Evolutionary conservation across 1,140 invertebrate species (phyloP), one percentile per base, ranked within the genome.

Genomic region (Drosophila miranda): DNA sequence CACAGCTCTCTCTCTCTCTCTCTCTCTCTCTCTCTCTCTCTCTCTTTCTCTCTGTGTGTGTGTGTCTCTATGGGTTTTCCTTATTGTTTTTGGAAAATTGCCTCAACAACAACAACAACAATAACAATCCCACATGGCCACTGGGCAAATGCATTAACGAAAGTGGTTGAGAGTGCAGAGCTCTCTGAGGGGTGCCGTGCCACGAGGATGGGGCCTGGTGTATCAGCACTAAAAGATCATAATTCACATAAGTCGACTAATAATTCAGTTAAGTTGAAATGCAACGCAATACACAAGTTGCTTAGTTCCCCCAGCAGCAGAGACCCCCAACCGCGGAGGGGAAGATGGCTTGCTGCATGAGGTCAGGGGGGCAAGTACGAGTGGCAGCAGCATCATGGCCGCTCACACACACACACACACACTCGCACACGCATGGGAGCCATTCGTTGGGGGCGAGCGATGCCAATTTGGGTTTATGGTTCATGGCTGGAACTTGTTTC

Each of bases 231-330:
- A 82, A 81, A 75, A 87, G 82, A 87, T 87, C 82, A 87, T 87
- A 87, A 87, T 87, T 87, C 82, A 87, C 82, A 82, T 77, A 87
- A 78, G 82, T 87, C 60, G 82, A 83, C 82, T 87, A 87, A 87
- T 87, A 87, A 87, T 87, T 87, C 82, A 87, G 82, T 87, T 87
- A 87, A 87, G 82, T 71, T 87, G 75, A 87, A 87, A 87, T 87
- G 82, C 57, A 34, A 34, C 30, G 74, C 75, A 87, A 68, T 70
- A 71, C 75, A 82, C 60, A 54, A 64, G 56, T 62, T 71, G 62
- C 41, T 66, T 53, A 72, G 57, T 44, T 61, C 34, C 26, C n/a
- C 6, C 46, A 41, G 38, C 38, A 38, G 19, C 11, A 13, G 14
- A 28, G n/a, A 14, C 38, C 11, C 13, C 14, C 16, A 38, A 34